Base-by-base conservation (phyloP, 2,888 invertebrate genomes). In the Temnothorax unifasciatus region DNA sequence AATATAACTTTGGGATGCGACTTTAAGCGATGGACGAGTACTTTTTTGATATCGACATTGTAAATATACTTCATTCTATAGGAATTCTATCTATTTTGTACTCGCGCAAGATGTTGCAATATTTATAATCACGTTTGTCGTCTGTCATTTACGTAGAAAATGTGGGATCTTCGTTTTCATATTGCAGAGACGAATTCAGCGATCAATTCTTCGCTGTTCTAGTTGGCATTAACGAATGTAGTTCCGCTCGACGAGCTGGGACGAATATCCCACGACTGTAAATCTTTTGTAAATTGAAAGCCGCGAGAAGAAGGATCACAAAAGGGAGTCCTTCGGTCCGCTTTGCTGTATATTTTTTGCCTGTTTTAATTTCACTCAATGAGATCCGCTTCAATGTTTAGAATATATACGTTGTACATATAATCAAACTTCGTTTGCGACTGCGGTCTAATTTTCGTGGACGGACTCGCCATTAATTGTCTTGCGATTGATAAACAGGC, bases 31-130 rank as follows among this genome's bases (percentile, higher is more conserved):
- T 18, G 29, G 18, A 21, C 38, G 69, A 77, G n/a, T 18, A 69
- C 15, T 69, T 77, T 77, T 77, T 77, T 77, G 52, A 77, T 77
- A 77, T 69, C 41, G 29, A 54, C 29, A 29, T 54, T 77, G 41
- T 69, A 41, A 69, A 54, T 54, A 76, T 18, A n/a, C 25, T 77
- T 18, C 68, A 52, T 21, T 52, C 21, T n/a, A 11, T 68, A 41
- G 13, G 8, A 13, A 44, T 54, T 54, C 71, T 69, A 76, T 76
- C 64, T 76, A 77, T 54, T 77, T 77, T 77, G 25, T 77, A 77
- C 6, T 77, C n/a, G 21, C 9, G 6, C 21, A 21, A 50, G 5
- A 34, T 25, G 25, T 44, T 61, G 25, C 47, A 18, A 69, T 68
- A 34, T 5, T 29, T 21, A 11, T 44, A 41, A n/a, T 76, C 50